Conservation (phyloP, 92 coral and sea anemone genomes). For the Pocillopora meandrina region DNA sequence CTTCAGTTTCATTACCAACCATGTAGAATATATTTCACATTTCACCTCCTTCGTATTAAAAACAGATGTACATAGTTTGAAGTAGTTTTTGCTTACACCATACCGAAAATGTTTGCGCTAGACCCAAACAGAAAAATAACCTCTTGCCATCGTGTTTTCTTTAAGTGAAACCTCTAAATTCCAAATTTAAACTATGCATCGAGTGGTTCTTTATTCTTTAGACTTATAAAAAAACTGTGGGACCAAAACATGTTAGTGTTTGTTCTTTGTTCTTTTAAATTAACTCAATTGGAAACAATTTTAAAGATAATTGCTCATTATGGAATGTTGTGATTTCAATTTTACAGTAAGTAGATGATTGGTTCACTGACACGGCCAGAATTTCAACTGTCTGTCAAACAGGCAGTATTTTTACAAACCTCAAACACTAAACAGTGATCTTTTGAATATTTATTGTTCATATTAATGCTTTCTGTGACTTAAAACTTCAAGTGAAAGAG, state of each 20-base stretch:
- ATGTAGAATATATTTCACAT: neutral
- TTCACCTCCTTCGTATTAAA: neutral
- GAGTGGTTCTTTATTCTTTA: too few species aligned
- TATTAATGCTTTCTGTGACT: neutral
- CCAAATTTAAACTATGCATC: too few species aligned
- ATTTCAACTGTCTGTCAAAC: too few species aligned
- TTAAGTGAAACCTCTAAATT: too few species aligned
- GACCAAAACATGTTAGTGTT: too few species aligned
- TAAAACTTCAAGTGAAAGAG: too few species aligned
- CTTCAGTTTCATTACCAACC: neutral
- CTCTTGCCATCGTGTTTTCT: neutral
- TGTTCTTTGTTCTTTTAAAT: neutral
- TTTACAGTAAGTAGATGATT: too few species aligned
- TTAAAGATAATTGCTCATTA: neutral
- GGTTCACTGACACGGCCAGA: too few species aligned
- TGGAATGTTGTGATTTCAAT: neutral
- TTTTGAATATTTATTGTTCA: neutral
- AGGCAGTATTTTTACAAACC: too few species aligned
- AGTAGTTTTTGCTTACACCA: neutral
- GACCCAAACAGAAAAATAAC: neutral
- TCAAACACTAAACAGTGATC: neutral
- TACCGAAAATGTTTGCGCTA: neutral
- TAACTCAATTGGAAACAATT: neutral
- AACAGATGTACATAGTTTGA: neutral
- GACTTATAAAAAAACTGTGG: too few species aligned